Evolutionary conservation across 2,113 vertebrate species (phyloP).

Genomic region (Noctilio leporinus): DNA sequence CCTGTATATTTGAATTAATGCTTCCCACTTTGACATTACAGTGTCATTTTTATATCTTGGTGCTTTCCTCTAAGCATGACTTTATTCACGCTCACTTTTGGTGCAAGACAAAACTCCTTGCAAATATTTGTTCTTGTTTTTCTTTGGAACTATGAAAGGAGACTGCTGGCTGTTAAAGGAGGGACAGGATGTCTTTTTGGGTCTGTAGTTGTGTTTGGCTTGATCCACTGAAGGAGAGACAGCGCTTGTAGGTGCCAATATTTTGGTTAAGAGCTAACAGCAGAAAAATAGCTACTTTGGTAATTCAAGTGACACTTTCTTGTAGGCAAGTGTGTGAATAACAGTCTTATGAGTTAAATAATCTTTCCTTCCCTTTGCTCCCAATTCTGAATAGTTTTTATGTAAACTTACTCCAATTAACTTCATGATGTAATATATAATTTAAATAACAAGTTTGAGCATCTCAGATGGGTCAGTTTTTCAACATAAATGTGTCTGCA

Average conservation of each 20-base stretch:
- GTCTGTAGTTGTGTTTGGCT: constrained; percentile 64
- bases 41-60: constrained; percentile 49
- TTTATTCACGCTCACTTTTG: constrained; percentile 66
- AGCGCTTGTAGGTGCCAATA: constrained; percentile 60
- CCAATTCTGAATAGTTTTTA: not conserved
- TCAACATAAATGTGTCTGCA: not conserved
- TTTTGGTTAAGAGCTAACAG: constrained; percentile 62
- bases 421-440: not conserved
- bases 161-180: constrained; percentile 63
- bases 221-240: constrained; percentile 44
- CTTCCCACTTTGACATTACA: constrained; percentile 61
- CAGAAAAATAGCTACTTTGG: constrained; percentile 52
- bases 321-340: constrained; percentile 14
- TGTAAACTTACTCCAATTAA: not conserved
- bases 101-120: constrained; percentile 61
- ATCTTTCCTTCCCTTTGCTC: not conserved
- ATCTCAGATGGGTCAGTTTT: not conserved
- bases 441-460: not conserved
- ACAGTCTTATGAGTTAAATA: not conserved
- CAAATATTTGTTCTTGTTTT: constrained; percentile 67
- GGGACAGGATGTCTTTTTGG: constrained; percentile 66
- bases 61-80: constrained; percentile 42
- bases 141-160: constrained; percentile 66
- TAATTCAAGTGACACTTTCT: constrained; percentile 47
- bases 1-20: constrained; percentile 58